Percentiles rank a stretch among this genome's conserved stretches.
phyloP scores from a whole-genome alignment of 2,888 invertebrate species.

The Yponomeuta cagnagella region DNA sequence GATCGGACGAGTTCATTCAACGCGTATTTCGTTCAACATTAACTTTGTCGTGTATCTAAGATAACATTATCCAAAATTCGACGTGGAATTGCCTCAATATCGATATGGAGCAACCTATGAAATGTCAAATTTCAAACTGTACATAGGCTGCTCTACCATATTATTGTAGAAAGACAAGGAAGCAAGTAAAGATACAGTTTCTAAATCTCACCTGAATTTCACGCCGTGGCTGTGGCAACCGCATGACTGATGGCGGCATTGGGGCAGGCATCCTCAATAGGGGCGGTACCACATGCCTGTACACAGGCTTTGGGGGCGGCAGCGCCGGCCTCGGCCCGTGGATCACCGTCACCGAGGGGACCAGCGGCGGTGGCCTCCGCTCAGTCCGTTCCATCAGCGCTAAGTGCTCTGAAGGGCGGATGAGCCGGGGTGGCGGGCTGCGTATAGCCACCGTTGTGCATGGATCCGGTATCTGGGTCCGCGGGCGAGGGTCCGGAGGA shows the following conservation, averaged over 20 bases:
- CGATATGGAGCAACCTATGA: no score
- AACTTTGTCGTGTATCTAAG: no score
- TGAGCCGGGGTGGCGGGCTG: conserved; percentile 55
- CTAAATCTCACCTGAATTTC: conserved; percentile 54
- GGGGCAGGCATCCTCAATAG: conserved; percentile 62
- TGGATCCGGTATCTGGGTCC: conserved; percentile 17
- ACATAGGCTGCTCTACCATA: no score
- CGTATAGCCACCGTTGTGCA: conserved; percentile 20
- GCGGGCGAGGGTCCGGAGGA: conserved; percentile 37
- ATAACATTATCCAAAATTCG: no score
- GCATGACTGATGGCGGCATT: conserved; percentile 37
- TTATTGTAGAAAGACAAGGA: no score
- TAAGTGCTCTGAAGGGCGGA: conserved; percentile 63
- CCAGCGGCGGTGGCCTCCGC: conserved; percentile 36
- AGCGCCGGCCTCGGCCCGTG: conserved; percentile 29
- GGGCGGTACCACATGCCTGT: conserved; percentile 54
- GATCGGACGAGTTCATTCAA: no score
- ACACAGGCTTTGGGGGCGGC: conserved; percentile 42
- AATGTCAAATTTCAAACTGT: no score
- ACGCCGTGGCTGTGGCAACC: conserved; percentile 54
- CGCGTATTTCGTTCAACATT: no score
- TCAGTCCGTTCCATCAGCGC: conserved; percentile 43
- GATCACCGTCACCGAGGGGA: conserved; percentile 43
- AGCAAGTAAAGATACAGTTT: no score
- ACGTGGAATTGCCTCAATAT: no score